phyloP scores from a whole-genome alignment of 2,888 invertebrate genomes.

The Tortrix viridana region DNA sequence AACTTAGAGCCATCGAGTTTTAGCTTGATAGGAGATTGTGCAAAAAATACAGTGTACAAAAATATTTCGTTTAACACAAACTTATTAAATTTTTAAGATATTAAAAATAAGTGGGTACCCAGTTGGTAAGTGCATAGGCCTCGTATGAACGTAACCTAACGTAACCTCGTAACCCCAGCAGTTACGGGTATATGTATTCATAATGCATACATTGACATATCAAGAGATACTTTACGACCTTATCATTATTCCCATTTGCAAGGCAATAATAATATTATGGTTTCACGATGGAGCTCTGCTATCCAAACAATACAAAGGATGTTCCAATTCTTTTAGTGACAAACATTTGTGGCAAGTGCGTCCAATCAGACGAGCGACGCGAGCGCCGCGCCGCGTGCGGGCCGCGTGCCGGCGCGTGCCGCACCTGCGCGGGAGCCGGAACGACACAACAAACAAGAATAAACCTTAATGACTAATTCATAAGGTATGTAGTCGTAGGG shows the following conservation, averaged over 20 bases:
- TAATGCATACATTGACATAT: not conserved
- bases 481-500: slow-evolving; percentile 1
- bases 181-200: not conserved
- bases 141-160: no score
- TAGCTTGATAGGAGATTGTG: no score
- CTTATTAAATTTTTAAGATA: no score
- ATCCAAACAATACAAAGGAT: slow-evolving; percentile 58
- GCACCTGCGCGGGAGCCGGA: slow-evolving; percentile 57
- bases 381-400: slow-evolving; percentile 42
- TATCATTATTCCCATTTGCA: slow-evolving; percentile 31
- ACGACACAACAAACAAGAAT: not conserved
- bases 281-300: slow-evolving; percentile 54
- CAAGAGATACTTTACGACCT: not conserved
- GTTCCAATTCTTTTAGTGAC: slow-evolving; percentile 60
- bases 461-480: not conserved
- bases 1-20: no score
- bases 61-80: no score
- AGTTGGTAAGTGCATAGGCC: no score
- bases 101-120: no score
- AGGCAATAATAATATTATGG: slow-evolving; percentile 62
- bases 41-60: no score
- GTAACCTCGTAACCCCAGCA: no score
- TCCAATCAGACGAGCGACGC: slow-evolving; percentile 57
- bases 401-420: slow-evolving; percentile 60
- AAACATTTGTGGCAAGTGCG: slow-evolving; percentile 75